These are phyloP conservation scores for Erebia aethiops DNA, from an alignment of 2,888 invertebrate species.

Conservation along the genomic window DNA sequence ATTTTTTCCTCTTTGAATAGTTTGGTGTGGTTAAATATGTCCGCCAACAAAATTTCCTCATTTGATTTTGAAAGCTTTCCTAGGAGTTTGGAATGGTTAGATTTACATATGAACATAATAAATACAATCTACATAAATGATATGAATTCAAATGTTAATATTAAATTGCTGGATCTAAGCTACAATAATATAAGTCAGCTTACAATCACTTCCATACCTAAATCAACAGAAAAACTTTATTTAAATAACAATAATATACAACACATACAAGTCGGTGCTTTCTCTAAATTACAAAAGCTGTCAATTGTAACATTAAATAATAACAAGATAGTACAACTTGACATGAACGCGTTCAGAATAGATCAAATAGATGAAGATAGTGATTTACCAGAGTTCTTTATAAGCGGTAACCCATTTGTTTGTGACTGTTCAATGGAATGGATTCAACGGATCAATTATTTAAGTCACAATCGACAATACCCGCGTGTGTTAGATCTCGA, in stretches of 20 bases:
- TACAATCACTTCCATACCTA: slow-evolving; percentile 86
- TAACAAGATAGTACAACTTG: slow-evolving; percentile 88
- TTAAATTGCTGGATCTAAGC: slow-evolving; percentile 89
- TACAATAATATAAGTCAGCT: slow-evolving; percentile 87
- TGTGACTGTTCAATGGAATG: slow-evolving; percentile 96
- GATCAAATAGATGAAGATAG: slow-evolving; percentile 86
- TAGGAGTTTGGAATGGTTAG: slow-evolving; percentile 88
- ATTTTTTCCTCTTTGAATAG: slow-evolving; percentile 87
- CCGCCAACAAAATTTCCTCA: slow-evolving; percentile 88
- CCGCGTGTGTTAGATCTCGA: slow-evolving; percentile 91
- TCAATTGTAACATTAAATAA: slow-evolving; percentile 89
- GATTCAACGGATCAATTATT: slow-evolving; percentile 90
- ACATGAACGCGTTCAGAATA: slow-evolving; percentile 88
- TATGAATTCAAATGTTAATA: slow-evolving; percentile 81
- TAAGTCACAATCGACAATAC: slow-evolving; percentile 89
- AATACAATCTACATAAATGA: slow-evolving; percentile 82
- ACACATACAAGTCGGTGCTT: slow-evolving; percentile 87
- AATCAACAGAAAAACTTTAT: slow-evolving; percentile 87
- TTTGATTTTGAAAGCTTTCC: slow-evolving; percentile 91
- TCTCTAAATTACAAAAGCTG: slow-evolving; percentile 86
- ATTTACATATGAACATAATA: slow-evolving; percentile 90
- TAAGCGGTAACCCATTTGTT: slow-evolving; percentile 92
- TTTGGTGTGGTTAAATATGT: slow-evolving; percentile 91
- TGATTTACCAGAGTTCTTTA: slow-evolving; percentile 90
- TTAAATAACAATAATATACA: slow-evolving; percentile 89